Evolutionary conservation across 1,140 invertebrate species (phyloP).

Genomic region (Anastrepha obliqua): DNA sequence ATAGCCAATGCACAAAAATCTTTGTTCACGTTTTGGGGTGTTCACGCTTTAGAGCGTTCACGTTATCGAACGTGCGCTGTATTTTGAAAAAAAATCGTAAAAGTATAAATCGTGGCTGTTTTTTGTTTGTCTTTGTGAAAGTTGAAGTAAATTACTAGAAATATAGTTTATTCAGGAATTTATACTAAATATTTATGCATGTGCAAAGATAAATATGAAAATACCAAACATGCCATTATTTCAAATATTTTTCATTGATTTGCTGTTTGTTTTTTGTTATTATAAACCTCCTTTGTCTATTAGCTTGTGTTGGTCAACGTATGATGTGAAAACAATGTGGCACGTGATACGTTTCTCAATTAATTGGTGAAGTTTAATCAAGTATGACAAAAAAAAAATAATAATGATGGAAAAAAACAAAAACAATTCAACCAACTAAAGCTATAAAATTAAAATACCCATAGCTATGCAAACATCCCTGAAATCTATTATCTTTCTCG

Average conservation of each 20-base stretch:
- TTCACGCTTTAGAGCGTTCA: too few relatives aligned
- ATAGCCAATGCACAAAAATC: too few relatives aligned
- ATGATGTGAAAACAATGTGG: background rate
- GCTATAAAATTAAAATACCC: background rate
- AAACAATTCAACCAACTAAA: background rate
- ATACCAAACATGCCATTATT: background rate
- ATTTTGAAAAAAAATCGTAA: too few relatives aligned
- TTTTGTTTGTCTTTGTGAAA: background rate
- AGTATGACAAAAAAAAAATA: conserved; percentile 25
- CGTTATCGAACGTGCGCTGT: too few relatives aligned
- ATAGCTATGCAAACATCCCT: background rate
- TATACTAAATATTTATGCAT: background rate
- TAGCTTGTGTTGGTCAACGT: background rate
- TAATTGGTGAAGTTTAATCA: conserved; percentile 19
- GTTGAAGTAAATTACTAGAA: background rate
- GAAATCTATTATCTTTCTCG: conserved; percentile 28
- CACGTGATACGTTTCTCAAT: conserved; percentile 40
- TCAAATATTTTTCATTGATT: conserved; percentile 29
- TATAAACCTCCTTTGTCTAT: background rate
- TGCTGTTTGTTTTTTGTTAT: background rate
- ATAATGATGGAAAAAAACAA: background rate
- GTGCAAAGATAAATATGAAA: background rate
- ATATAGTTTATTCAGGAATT: background rate
- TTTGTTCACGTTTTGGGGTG: too few relatives aligned
- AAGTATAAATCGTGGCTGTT: background rate